A percentile compares a stretch with the other conserved stretches of the same genome.
Evolutionary conservation across 2,797 vertebrate genomes (phyloP).

Genomic region (Buphagus erythrorhynchus): DNA sequence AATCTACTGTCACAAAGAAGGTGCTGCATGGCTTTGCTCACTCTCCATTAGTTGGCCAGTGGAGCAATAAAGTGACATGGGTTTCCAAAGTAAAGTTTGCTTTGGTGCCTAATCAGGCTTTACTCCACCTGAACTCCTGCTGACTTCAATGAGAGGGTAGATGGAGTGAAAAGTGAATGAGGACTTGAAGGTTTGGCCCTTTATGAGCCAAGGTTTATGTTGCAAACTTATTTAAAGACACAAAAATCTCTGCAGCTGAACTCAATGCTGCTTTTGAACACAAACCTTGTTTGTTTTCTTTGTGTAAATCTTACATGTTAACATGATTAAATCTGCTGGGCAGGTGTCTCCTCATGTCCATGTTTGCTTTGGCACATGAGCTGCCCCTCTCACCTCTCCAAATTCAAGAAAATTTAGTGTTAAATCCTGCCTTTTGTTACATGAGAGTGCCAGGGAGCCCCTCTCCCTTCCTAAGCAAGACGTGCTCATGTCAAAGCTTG

Average conservation of each 20-base stretch:
- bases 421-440: constrained; percentile 55
- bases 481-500: not conserved
- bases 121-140: constrained; percentile 40
- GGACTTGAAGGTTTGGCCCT: not conserved
- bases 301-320: constrained; percentile 38
- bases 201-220: constrained; percentile 15
- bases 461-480: not conserved
- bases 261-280: constrained; percentile 16
- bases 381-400: constrained; percentile 41
- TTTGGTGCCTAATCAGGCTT: constrained; percentile 50
- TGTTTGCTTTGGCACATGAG: constrained; percentile 44
- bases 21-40: not conserved
- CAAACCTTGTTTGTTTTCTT: constrained; percentile 40
- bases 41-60: not conserved
- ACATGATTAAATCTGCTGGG: constrained; percentile 13
- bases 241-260: constrained; percentile 18
- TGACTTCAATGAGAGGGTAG: constrained; percentile 24
- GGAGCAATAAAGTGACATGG: not conserved
- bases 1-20: not conserved
- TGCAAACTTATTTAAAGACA: constrained; percentile 36
- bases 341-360: constrained; percentile 52
- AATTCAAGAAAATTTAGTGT: constrained; percentile 31
- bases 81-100: constrained; percentile 59
- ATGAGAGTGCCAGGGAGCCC: not conserved
- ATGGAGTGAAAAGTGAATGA: not conserved